Percentiles rank a stretch among this genome's conserved stretches.
phyloP scores from a whole-genome alignment of 2,888 invertebrate genomes.

The Sympetrum striolatum region DNA sequence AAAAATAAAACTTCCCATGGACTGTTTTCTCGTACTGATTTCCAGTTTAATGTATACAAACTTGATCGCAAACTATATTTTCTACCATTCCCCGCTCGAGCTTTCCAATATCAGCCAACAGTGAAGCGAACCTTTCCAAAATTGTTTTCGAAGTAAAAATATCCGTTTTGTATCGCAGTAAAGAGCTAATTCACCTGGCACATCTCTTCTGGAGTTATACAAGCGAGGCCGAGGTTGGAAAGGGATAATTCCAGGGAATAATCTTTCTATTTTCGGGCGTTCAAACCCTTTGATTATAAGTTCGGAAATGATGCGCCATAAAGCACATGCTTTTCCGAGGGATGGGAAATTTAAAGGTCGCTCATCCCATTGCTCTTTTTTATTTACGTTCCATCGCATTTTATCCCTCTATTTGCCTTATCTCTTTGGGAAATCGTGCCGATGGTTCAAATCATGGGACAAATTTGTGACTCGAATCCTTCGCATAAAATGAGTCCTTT shows the following conservation, averaged over 20 bases:
- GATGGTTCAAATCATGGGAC: background rate
- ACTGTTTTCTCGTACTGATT: no score
- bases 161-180: no score
- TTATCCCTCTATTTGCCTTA: background rate
- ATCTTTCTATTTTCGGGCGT: constrained; percentile 11
- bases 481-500: background rate
- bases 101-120: no score
- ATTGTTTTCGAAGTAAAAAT: no score
- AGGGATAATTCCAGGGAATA: background rate
- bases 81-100: no score
- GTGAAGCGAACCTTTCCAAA: no score
- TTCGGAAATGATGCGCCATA: constrained; percentile 32
- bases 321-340: background rate
- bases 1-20: no score
- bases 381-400: background rate
- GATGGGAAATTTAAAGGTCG: background rate
- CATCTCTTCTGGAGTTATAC: background rate
- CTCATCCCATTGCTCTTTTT: background rate
- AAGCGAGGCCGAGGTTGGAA: background rate
- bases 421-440: background rate
- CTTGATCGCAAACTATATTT: no score
- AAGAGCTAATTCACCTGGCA: background rate
- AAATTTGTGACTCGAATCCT: background rate
- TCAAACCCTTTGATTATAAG: constrained; percentile 23
- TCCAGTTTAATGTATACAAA: no score